phyloP scores from a whole-genome alignment of 2,113 vertebrate species.

The Ctenomys sociabilis region DNA sequence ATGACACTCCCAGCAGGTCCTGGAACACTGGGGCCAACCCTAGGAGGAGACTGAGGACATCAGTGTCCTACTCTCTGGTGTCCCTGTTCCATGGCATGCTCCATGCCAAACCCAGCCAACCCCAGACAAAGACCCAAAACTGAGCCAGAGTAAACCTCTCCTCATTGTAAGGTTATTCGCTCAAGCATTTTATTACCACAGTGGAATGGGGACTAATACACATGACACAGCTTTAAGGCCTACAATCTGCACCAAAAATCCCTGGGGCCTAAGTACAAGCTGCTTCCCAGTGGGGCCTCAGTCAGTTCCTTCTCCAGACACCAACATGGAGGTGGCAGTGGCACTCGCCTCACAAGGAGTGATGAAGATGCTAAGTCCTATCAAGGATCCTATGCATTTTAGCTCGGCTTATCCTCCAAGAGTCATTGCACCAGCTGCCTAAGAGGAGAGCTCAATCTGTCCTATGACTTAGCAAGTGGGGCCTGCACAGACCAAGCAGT shows the following conservation, averaged over 20 bases:
- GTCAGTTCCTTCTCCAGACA: neutral
- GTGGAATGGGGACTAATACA: neutral
- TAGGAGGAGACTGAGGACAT: neutral
- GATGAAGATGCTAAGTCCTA: neutral
- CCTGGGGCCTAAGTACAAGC: neutral
- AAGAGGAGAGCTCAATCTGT: no score
- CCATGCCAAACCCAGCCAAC: neutral
- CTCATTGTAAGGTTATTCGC: neutral
- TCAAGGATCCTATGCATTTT: no score
- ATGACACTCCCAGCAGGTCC: neutral
- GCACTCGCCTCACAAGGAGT: accelerated
- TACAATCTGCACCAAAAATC: neutral
- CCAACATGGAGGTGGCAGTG: accelerated
- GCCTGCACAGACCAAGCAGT: accelerated
- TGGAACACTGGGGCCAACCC: neutral
- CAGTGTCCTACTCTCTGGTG: no score
- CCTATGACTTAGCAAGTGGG: no score
- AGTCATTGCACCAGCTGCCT: neutral
- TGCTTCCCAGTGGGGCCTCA: neutral
- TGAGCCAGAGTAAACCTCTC: neutral
- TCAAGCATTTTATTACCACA: neutral
- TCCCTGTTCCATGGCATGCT: neutral
- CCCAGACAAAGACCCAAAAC: neutral
- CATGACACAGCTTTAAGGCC: neutral
- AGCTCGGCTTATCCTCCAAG: neutral